Base-by-base conservation (phyloP, 2,888 invertebrate species). In the Allygus modestus region DNA sequence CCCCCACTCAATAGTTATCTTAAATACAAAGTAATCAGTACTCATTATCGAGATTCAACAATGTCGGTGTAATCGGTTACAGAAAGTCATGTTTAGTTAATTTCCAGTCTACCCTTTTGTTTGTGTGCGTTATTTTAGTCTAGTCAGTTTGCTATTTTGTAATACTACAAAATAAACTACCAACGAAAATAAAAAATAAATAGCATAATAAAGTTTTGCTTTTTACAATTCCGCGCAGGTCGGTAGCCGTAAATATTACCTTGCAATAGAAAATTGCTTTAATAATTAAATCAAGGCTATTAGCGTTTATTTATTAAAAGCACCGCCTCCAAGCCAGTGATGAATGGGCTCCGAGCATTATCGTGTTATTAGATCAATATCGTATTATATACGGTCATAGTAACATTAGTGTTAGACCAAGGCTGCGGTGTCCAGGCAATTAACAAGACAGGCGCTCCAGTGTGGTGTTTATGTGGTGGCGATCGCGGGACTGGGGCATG, bases 251-350 rank as follows among this genome's bases (percentile, higher is more conserved):
- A 15, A 54, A 54, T 54, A 54, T 23, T 23, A 54, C 23, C 12
- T 4, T 4, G 54, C 46, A 46, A 23, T 65, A 17, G 28, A 65
- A 65, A 65, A 65, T 65, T 65, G 65, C 65, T 65, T 28, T 28
- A 65, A 54, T 54, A 54, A 65, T 65, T 65, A 65, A 65, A 65
- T 65, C 65, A 65, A 65, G 65, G 65, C 65, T 65, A 65, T 65
- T 65, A 65, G 17, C 65, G 65, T 28, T 28, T 12, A 65, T 65
- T 65, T 65, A 65, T 65, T 65, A 65, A 65, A 28, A 20, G 26
- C 65, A 28, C 65, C 26, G 54, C 54, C 54, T 54, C 54, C 23
- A 17, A 46, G 15, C 46, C n/a, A 4, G 28, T 65, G 65, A 65
- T 65, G 1, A 2, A 58, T 23, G 65, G 0, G 31, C n/a, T 23